phyloP scores from a whole-genome alignment of 2,888 invertebrate species.

The Aleiodes alternator region DNA sequence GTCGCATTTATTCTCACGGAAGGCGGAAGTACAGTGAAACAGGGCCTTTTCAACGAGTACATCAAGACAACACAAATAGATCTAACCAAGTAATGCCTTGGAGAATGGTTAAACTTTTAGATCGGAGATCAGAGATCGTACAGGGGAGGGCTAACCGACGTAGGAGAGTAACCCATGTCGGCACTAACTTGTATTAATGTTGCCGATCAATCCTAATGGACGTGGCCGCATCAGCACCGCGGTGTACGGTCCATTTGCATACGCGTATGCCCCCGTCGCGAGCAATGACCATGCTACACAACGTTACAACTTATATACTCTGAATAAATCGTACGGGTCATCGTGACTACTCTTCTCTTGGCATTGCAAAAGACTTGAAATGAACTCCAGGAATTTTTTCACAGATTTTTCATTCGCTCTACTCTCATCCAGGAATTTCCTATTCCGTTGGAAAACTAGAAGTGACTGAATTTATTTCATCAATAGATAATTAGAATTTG shows the following conservation, averaged over 20 bases:
- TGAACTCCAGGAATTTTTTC: slow-evolving; percentile 14
- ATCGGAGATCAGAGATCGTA: slow-evolving; percentile 63
- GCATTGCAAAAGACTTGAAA: slow-evolving; percentile 26
- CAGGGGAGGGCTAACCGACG: slow-evolving; percentile 53
- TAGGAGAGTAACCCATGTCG: slow-evolving; percentile 67
- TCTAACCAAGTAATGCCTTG: slow-evolving; percentile 53
- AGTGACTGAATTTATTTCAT: too few relatives aligned
- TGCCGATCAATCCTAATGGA: slow-evolving; percentile 74
- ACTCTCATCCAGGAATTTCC: neutral
- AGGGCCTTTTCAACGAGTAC: slow-evolving; percentile 19
- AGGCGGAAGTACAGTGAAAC: slow-evolving; percentile 22
- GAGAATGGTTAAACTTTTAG: slow-evolving; percentile 47
- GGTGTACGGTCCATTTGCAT: slow-evolving; percentile 56
- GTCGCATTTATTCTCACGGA: slow-evolving; percentile 36
- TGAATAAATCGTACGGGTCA: slow-evolving; percentile 64
- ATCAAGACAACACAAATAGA: slow-evolving; percentile 46
- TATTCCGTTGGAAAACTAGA: too few relatives aligned
- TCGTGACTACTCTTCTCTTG: slow-evolving; percentile 57
- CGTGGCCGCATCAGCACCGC: slow-evolving; percentile 70
- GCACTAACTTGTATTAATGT: slow-evolving; percentile 75
- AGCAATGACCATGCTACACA: slow-evolving; percentile 12
- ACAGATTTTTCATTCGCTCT: too few relatives aligned
- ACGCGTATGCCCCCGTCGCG: slow-evolving; percentile 37
- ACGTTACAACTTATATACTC: slow-evolving; percentile 36
- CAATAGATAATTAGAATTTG: too few relatives aligned